Evolutionary conservation across 2,113 vertebrate species (phyloP).

Genomic region (Irena cyanogastra): DNA sequence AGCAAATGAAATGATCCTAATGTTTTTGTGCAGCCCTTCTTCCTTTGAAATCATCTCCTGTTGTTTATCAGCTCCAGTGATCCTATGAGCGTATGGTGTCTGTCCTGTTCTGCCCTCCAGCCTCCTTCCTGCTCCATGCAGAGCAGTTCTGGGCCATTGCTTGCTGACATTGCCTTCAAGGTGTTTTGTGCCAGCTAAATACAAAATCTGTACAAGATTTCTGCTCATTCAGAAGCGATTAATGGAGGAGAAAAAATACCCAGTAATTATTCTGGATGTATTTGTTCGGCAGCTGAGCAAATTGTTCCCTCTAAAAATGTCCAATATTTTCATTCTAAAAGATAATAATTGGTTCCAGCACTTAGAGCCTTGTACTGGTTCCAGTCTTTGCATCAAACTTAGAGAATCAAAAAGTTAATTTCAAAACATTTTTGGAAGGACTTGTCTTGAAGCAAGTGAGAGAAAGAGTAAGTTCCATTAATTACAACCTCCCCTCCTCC

Average conservation of each 20-base stretch:
- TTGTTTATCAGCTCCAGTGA: background rate
- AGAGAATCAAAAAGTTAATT: background rate
- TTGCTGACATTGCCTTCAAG: background rate
- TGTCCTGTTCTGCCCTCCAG: background rate
- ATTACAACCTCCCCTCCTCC: background rate
- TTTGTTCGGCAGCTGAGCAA: background rate
- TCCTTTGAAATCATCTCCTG: background rate
- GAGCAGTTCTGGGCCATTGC: background rate
- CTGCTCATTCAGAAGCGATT: background rate
- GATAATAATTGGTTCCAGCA: background rate
- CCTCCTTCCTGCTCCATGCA: background rate
- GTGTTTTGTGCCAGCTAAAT: background rate
- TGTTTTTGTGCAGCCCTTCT: background rate
- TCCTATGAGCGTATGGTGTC: rapidly evolving
- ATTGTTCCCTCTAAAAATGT: background rate
- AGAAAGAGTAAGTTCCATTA: background rate
- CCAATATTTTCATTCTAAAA: background rate
- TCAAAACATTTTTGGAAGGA: background rate
- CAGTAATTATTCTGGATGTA: background rate
- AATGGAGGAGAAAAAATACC: background rate
- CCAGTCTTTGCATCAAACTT: background rate
- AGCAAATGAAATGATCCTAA: background rate
- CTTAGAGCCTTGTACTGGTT: background rate
- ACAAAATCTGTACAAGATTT: background rate
- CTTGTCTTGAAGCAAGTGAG: background rate